These are phyloP conservation scores for Harpegnathos saltator DNA, from an alignment of 1,140 invertebrate species.

Conservation along the genomic window DNA sequence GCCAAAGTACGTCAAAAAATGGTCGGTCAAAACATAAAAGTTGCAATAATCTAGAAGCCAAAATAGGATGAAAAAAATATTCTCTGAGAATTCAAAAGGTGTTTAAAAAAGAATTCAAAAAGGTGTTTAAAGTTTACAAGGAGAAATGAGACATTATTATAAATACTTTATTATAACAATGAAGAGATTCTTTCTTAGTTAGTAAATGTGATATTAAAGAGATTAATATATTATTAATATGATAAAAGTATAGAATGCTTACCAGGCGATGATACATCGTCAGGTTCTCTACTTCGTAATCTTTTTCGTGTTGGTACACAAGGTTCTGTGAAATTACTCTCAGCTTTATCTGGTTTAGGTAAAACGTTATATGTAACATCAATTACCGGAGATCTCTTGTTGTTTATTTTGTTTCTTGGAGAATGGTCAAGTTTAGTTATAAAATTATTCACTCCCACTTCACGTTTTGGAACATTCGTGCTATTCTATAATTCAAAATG, in stretches of 20 bases:
- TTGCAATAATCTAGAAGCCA: no score
- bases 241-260: constrained; percentile 67
- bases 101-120: not conserved
- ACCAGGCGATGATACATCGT: constrained; percentile 84
- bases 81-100: no score
- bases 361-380: constrained; percentile 62
- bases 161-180: constrained; percentile 4
- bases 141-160: no score
- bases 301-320: constrained; percentile 81
- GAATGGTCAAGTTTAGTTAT: constrained; percentile 81
- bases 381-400: constrained; percentile 53
- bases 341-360: constrained; percentile 64
- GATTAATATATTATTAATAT: not conserved
- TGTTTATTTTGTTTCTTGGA: constrained; percentile 70
- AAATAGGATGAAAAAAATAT: not conserved
- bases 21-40: no score
- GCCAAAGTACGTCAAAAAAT: not conserved
- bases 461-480: constrained; percentile 28
- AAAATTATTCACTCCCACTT: constrained; percentile 71
- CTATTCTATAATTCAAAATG: constrained; percentile 26
- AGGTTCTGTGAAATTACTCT: constrained; percentile 78
- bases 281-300: constrained; percentile 81
- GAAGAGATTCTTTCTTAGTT: not conserved
- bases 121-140: not conserved
- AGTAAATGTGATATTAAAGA: not conserved